Evolutionary conservation across 2,797 vertebrate species (phyloP), one percentile per base, ranked within the genome.

Genomic region (Acanthurus lineatus): DNA sequence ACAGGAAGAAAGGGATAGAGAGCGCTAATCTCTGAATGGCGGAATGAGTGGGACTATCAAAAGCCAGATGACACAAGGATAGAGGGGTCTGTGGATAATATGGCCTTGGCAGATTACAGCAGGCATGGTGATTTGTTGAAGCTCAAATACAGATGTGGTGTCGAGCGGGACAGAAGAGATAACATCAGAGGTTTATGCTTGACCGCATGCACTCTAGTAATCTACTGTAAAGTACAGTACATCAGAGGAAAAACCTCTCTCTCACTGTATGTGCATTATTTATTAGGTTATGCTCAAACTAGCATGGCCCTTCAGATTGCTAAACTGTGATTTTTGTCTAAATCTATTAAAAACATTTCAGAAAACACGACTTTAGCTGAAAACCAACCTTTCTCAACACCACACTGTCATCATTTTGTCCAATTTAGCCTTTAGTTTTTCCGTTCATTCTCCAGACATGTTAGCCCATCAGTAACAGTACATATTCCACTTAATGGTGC

Each of bases 31-130:
- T 90, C 60, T 53, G 85, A 85, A 65, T 81, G 74, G 61, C 78
- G 62, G 82, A 79, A 76, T 81, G 84, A 91, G 81, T 75, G 79
- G 76, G 76, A 84, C 82, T 85, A 87, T 88, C 84, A 82, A 74
- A 82, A 85, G 76, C 86, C 86, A 87, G 83, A 88, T 91, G 86
- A 88, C 56, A 40, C 51, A 35, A 22, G 76, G 81, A 82, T 84
- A 76, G 75, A 73, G 53, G 71, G 83, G 67, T 86, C 73, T 76
- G 42, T 52, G 53, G 51, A 45, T 86, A 58, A 83, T 70, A 62
- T 81, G 86, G 67, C 73, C 72, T 17, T n/a, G 73, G 66, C 83
- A 90, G 93, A 92, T 93, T 93, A 88, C 69, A 67, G 76, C 15
- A 5, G 69, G 65, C 51, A 3, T 63, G 70, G 72, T 71, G 82